Conservation (phyloP, 2,797 vertebrate species). For the Darevskia nairensis region DNA sequence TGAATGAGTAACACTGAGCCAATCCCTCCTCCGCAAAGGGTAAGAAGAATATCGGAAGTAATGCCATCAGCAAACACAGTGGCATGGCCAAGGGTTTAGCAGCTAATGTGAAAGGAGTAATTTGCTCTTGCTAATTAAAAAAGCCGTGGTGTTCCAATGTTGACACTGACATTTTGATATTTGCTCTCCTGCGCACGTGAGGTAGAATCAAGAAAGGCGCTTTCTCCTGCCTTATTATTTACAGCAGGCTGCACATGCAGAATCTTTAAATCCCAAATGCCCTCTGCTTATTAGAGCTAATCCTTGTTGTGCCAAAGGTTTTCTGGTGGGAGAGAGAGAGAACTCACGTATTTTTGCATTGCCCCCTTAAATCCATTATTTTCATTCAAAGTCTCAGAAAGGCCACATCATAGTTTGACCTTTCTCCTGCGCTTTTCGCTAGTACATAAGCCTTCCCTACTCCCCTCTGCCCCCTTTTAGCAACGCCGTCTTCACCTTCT, state of each 20-base stretch:
- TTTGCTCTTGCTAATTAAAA: constrained; percentile 36
- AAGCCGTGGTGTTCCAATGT: constrained; percentile 5
- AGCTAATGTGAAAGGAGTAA: neutral
- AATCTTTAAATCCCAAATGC: neutral
- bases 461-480: neutral
- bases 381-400: neutral
- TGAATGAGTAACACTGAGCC: neutral
- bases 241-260: neutral
- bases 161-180: constrained; percentile 28
- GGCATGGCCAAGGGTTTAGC: neutral
- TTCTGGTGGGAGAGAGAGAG: neutral
- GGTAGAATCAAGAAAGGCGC: neutral
- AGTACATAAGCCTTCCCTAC: neutral
- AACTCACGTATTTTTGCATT: neutral
- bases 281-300: constrained; percentile 15
- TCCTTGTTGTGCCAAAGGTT: neutral
- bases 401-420: neutral
- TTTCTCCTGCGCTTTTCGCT: neutral
- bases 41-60: neutral
- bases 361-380: neutral
- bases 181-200: constrained; percentile 1
- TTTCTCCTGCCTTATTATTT: neutral
- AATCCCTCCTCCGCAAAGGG: neutral
- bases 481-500: neutral
- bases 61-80: neutral